phyloP scores from a whole-genome alignment of 2,888 invertebrate species.

The Lomographa bimaculata region DNA sequence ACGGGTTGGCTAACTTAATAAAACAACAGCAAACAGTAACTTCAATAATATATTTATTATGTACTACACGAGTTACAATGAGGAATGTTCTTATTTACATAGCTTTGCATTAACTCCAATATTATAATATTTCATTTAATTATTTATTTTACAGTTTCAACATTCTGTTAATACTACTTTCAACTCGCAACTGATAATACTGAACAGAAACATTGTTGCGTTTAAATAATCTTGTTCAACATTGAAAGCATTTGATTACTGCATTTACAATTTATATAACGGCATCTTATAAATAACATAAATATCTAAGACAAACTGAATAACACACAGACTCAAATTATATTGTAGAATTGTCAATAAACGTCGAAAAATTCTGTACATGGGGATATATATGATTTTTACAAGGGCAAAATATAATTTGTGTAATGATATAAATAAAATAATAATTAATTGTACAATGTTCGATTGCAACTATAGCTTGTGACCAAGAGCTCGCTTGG shows the following conservation, averaged over 20 bases:
- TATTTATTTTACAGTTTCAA: constrained; percentile 43
- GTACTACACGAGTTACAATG: constrained; percentile 82
- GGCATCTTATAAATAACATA: constrained; percentile 44
- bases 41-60: constrained; percentile 83
- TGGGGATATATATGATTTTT: constrained; percentile 44
- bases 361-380: constrained; percentile 49
- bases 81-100: constrained; percentile 85
- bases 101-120: constrained; percentile 68
- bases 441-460: constrained; percentile 55
- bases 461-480: constrained; percentile 49
- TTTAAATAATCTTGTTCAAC: constrained; percentile 32
- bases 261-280: constrained; percentile 43
- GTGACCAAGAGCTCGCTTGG: constrained; percentile 48
- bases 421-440: constrained; percentile 43
- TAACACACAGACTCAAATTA: constrained; percentile 29
- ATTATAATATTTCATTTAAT: constrained; percentile 48
- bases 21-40: constrained; percentile 77
- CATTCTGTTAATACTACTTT: constrained; percentile 36
- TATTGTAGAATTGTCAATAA: constrained; percentile 39
- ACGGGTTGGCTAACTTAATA: too few relatives aligned
- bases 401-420: constrained; percentile 27
- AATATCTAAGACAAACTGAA: constrained; percentile 37
- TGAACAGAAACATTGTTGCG: constrained; percentile 54
- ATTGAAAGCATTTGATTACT: constrained; percentile 25
- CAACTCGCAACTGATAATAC: constrained; percentile 63